Base-by-base conservation (phyloP, 1,140 invertebrate genomes). In the Alviniconcha marisindica region DNA sequence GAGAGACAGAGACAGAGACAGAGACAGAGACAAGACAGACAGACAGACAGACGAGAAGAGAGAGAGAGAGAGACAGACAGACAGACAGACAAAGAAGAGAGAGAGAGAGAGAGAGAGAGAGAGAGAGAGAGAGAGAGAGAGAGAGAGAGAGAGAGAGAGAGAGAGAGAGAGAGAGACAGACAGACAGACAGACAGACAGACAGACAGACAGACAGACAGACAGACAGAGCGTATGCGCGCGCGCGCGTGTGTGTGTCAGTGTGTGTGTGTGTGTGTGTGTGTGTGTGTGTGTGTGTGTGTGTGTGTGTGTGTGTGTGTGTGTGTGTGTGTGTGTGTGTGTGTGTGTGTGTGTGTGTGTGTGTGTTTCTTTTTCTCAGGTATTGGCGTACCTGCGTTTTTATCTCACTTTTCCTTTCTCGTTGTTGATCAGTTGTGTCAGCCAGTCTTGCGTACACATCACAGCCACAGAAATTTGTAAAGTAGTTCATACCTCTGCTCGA, bases 261-360 rank as follows among this genome's bases (percentile, higher is more conserved):
- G 33, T 78, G 44, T 78, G 38, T 78, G 76, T 78, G 38, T 78
- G 44, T 78, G 54, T 78, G 44, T 78, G 44, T 78, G 44, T 48
- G 76, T 54, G 76, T 69, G 21, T 69, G 63, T 69, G n/a, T 69
- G 63, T 69, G n/a, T 69, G 18, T 78, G 28, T 78, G 44, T 78
- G 28, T 78, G 33, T 78, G 44, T 78, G 38, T 78, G 76, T 78
- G 38, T 78, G 44, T 78, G 54, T 78, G 44, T 78, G 44, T 78
- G 44, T 48, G 76, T 54, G 76, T 69, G 21, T 69, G 63, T 69
- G n/a, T 69, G 63, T 69, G n/a, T 69, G 28, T 69, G n/a, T 69
- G 21, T 69, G 21, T 33, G 21, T 69, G 21, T 69, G 21, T 69
- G 63, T 69, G 5, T 33, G 31, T 69, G 21, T 69, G 63, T 69